A percentile compares a stretch with the other conserved stretches of the same genome.
Evolutionary conservation across 1,140 invertebrate genomes (phyloP).

Genomic region (Drosophila paulistorum): DNA sequence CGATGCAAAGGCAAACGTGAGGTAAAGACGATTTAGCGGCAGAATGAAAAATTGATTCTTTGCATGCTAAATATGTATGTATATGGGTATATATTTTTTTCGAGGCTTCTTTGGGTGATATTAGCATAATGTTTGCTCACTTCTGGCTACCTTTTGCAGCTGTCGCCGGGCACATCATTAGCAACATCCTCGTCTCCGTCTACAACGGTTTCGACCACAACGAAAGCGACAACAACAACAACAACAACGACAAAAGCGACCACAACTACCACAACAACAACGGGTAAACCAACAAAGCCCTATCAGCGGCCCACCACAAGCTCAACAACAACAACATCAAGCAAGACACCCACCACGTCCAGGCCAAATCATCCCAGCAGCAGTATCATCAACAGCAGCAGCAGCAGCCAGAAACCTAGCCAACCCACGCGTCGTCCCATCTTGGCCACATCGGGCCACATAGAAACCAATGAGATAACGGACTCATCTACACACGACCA

Average conservation of each 20-base stretch:
- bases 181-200: conserved; percentile 61
- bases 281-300: conserved; percentile 22
- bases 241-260: conserved; percentile 43
- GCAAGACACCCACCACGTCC: conserved; percentile 41
- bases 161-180: conserved; percentile 76
- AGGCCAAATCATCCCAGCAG: conserved; percentile 34
- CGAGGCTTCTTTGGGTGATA: conserved; percentile 45
- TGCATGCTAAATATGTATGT: conserved; percentile 65
- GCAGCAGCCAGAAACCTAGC: conserved; percentile 44
- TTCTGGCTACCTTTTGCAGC: conserved; percentile 71
- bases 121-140: conserved; percentile 79
- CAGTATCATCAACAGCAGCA: conserved; percentile 38
- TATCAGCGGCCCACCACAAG: conserved; percentile 27
- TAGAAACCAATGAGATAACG: conserved; percentile 80
- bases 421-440: conserved; percentile 62
- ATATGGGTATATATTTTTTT: conserved; percentile 15
- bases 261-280: conserved; percentile 44
- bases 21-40: conserved; percentile 63
- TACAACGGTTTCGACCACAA: conserved; percentile 31
- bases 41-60: conserved; percentile 82
- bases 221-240: conserved; percentile 42
- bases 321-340: conserved; percentile 43
- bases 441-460: conserved; percentile 54
- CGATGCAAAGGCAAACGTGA: neutral
- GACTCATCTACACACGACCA: conserved; percentile 61